A percentile compares a stretch with the other conserved stretches of the same genome.
Conservation (phyloP, 1,140 invertebrate genomes). For the Anastrepha ludens region DNA sequence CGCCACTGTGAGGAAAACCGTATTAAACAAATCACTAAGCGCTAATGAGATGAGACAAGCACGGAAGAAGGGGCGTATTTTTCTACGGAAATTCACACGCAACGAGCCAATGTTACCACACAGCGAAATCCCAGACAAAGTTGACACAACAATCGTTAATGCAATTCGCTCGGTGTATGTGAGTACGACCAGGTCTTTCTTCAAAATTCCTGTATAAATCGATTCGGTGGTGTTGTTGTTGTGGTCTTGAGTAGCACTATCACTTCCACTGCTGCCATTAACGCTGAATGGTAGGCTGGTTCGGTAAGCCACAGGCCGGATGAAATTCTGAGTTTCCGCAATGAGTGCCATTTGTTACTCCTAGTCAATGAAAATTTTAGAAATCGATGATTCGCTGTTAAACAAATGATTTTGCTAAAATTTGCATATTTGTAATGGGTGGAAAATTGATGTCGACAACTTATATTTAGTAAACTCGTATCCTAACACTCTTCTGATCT, state of each 20-base stretch:
- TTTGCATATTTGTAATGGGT: too few species aligned
- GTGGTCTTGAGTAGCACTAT: not conserved
- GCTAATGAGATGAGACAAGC: constrained; percentile 75
- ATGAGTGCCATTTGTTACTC: too few species aligned
- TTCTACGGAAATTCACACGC: constrained; percentile 65
- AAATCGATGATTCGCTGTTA: too few species aligned
- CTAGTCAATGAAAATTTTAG: too few species aligned
- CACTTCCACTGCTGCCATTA: not conserved
- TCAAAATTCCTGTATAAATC: constrained; percentile 59
- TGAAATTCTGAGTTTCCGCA: too few species aligned
- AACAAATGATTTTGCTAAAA: too few species aligned
- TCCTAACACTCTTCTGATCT: too few species aligned
- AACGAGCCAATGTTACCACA: constrained; percentile 65
- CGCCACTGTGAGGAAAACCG: constrained; percentile 62
- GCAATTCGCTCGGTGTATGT: constrained; percentile 54
- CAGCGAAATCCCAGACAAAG: constrained; percentile 61
- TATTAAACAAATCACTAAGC: constrained; percentile 73
- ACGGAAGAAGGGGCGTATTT: constrained; percentile 69
- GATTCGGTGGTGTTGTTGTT: not conserved
- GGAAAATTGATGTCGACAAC: too few species aligned
- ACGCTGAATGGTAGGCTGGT: not conserved
- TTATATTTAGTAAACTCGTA: too few species aligned
- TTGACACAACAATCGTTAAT: constrained; percentile 58
- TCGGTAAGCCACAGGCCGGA: too few species aligned
- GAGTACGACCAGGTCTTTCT: constrained; percentile 58